Conservation (phyloP, 2,797 vertebrate genomes). For the Cirrhinus mrigala region DNA sequence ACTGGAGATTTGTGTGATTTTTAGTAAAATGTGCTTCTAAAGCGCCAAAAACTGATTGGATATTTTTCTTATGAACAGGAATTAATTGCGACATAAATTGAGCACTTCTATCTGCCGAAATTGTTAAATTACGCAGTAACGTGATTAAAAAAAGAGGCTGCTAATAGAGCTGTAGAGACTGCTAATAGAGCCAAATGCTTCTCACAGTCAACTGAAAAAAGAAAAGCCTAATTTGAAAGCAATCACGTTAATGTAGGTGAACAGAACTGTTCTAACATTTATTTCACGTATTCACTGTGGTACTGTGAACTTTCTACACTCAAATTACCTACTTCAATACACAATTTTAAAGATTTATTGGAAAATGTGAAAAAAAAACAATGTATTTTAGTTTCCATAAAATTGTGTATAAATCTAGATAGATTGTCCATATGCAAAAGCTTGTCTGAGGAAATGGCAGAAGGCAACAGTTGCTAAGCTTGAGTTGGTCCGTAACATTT, state of each 20-base stretch:
- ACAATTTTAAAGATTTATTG: neutral
- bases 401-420: neutral
- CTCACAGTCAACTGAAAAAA: neutral
- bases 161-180: constrained; percentile 5
- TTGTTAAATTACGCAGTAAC: neutral
- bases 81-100: constrained; percentile 10
- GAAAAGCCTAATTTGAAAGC: constrained; percentile 11
- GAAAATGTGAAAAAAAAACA: neutral
- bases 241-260: neutral
- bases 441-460: neutral
- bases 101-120: neutral
- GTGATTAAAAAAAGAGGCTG: neutral
- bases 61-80: neutral
- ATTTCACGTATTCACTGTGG: neutral
- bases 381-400: neutral
- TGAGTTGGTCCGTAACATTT: neutral
- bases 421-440: neutral
- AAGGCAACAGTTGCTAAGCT: constrained; percentile 20
- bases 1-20: neutral
- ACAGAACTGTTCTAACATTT: neutral
- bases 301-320: neutral
- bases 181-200: neutral
- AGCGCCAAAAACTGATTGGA: neutral
- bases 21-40: neutral
- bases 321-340: neutral